Base-by-base conservation (phyloP, 2,888 invertebrate species). In the Gymnoscelis rufifasciata region DNA sequence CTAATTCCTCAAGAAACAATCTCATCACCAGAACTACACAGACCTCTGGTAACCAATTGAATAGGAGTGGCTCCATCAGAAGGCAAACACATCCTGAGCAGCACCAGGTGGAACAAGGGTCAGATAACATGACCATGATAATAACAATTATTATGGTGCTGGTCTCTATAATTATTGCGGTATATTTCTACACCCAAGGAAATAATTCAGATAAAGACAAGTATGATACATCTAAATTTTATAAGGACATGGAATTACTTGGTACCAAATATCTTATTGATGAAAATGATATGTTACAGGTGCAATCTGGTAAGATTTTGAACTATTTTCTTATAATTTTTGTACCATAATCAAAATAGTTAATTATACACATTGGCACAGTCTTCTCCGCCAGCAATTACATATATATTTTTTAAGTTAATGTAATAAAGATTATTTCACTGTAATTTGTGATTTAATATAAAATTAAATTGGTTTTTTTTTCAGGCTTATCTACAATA, bases 401-500 rank as follows among this genome's bases (percentile, higher is more conserved):
- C n/a, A n/a, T n/a, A n/a, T n/a, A n/a, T n/a, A n/a, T n/a, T n/a
- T n/a, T n/a, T n/a, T n/a, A n/a, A n/a, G n/a, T n/a, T n/a, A n/a
- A n/a, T n/a, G n/a, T n/a, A n/a, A n/a, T n/a, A n/a, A n/a, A n/a
- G n/a, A n/a, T n/a, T n/a, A n/a, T n/a, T n/a, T n/a, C n/a, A n/a
- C n/a, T n/a, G n/a, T n/a, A n/a, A n/a, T n/a, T n/a, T n/a, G n/a
- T n/a, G n/a, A n/a, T n/a, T n/a, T n/a, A n/a, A n/a, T n/a, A n/a
- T n/a, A n/a, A n/a, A n/a, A n/a, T n/a, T n/a, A n/a, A n/a, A n/a
- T n/a, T n/a, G n/a, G n/a, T n/a, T n/a, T n/a, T n/a, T n/a, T n/a
- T n/a, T 78, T 15, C 66, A 88, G 88, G 83, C 14, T 71, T 88
- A 51, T 69, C 75, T 33, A 75, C 82, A 53, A 81, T 86, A 64